These are phyloP conservation scores for Osedax frankpressi DNA, from an alignment of 2,888 invertebrate species.

Conservation along the genomic window DNA sequence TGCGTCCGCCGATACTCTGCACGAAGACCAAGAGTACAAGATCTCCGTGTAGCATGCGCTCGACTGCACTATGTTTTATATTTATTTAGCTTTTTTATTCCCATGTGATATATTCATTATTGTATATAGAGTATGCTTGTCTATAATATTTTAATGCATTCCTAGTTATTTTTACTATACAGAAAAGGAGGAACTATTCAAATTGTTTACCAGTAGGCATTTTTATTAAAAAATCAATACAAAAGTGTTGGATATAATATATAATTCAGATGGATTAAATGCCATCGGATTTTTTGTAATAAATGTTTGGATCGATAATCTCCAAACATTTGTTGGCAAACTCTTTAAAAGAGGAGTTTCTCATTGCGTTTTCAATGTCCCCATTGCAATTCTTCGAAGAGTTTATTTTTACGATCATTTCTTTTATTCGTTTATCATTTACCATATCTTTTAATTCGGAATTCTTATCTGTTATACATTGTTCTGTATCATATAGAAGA, in stretches of 20 bases:
- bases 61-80: background rate
- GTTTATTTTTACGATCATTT: background rate
- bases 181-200: too few relatives aligned
- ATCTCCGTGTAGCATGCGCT: background rate
- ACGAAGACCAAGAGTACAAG: background rate
- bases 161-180: background rate
- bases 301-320: background rate
- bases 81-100: background rate
- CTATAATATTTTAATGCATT: background rate
- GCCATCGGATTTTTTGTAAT: background rate
- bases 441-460: background rate
- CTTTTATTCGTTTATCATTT: background rate
- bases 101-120: background rate
- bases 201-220: background rate
- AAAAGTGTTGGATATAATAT: too few relatives aligned
- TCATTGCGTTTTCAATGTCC: background rate
- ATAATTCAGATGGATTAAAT: too few relatives aligned
- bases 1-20: background rate
- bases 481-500: background rate
- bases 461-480: background rate
- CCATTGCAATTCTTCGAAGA: background rate
- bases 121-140: background rate
- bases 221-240: background rate
- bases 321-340: background rate
- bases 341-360: background rate